Conservation (phyloP, 2,888 invertebrate species). For the Aphidoletes aphidimyza region DNA sequence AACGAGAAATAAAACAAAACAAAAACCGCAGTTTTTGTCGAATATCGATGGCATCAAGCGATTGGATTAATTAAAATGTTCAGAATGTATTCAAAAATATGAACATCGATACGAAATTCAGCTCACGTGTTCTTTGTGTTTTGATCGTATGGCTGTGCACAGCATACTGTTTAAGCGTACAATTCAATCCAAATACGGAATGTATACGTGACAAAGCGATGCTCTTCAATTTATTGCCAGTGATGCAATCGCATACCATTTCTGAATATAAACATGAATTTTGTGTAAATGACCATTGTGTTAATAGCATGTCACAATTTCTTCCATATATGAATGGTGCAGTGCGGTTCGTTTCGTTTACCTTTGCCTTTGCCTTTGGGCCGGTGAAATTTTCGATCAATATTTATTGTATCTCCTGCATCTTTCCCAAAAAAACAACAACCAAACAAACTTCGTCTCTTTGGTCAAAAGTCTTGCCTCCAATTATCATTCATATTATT, state of each 20-base stretch:
- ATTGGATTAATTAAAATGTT: no score
- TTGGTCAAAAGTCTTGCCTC: no score
- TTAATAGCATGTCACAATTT: neutral
- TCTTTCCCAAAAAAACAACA: no score
- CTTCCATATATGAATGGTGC: neutral
- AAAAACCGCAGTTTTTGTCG: no score
- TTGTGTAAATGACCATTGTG: neutral
- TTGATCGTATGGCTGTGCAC: neutral
- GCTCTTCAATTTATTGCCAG: neutral
- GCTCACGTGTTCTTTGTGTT: neutral
- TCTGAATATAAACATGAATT: neutral
- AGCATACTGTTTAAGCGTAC: neutral
- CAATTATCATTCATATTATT: no score
- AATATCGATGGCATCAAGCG: no score
- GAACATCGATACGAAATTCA: conserved; percentile 21
- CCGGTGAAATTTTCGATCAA: no score
- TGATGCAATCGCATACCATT: conserved; percentile 20
- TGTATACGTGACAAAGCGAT: conserved; percentile 5
- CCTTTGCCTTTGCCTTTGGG: no score
- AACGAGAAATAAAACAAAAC: no score
- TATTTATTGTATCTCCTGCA: no score
- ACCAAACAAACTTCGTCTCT: no score
- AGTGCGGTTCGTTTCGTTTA: no score
- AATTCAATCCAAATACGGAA: neutral
- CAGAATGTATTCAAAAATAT: neutral